phyloP scores from a whole-genome alignment of 1,140 invertebrate species.

The Drosophila insularis region DNA sequence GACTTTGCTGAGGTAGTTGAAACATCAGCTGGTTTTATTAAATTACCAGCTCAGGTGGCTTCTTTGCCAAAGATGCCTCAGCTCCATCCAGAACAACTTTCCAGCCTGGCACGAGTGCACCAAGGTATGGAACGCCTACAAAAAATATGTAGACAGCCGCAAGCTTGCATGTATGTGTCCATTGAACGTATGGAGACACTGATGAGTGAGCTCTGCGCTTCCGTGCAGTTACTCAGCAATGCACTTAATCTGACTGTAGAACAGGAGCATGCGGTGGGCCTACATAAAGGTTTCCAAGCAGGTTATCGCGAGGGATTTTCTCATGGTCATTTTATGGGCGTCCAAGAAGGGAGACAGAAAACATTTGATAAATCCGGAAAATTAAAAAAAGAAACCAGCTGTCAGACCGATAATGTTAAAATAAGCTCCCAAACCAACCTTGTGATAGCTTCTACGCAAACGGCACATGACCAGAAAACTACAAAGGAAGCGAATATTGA shows the following conservation, averaged over 20 bases:
- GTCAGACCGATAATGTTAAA: neutral
- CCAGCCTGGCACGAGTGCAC: constrained; percentile 44
- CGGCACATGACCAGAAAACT: neutral
- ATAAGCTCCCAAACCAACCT: neutral
- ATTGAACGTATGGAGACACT: constrained; percentile 41
- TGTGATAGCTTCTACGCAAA: neutral
- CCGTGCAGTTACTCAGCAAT: constrained; percentile 49
- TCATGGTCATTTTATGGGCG: constrained; percentile 63
- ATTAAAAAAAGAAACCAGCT: neutral
- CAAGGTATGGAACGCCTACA: constrained; percentile 33
- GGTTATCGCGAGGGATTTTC: constrained; percentile 62
- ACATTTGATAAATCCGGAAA: constrained; percentile 3
- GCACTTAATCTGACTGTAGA: constrained; percentile 65
- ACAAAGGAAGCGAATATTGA: neutral
- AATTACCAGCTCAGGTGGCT: constrained; percentile 27
- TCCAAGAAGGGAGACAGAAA: constrained; percentile 46
- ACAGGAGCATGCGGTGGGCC: constrained; percentile 60
- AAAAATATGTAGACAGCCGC: constrained; percentile 19
- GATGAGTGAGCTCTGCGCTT: constrained; percentile 39
- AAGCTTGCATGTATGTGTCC: constrained; percentile 17
- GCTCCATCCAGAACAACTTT: constrained; percentile 51
- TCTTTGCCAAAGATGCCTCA: constrained; percentile 40
- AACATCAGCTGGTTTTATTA: constrained; percentile 34
- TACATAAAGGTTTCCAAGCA: constrained; percentile 49
- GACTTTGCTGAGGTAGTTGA: constrained; percentile 18